A percentile compares a stretch with the other conserved stretches of the same genome.
phyloP scores from a whole-genome alignment of 2,797 vertebrate genomes.

The Pipistrellus nathusii region DNA sequence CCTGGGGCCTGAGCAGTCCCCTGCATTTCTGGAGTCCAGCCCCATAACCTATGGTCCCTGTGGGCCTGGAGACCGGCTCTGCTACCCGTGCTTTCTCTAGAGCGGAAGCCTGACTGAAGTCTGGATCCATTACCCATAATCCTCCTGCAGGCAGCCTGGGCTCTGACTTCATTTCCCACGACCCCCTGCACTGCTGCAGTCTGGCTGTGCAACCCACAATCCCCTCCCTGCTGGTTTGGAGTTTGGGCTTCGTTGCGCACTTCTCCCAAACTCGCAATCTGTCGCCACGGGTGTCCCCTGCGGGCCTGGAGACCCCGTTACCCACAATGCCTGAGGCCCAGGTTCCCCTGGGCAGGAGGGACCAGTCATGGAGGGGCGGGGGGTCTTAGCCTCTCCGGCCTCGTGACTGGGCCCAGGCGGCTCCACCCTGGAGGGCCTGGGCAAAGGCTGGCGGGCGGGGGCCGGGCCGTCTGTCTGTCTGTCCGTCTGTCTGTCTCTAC shows the following conservation, averaged over 20 bases:
- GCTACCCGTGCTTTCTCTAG: not conserved
- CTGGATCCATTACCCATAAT: not conserved
- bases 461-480: slow-evolving; percentile 67
- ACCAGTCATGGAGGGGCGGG: not conserved
- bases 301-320: slow-evolving; percentile 39
- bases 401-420: slow-evolving; percentile 40
- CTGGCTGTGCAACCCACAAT: slow-evolving; percentile 31
- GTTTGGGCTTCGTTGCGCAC: not conserved
- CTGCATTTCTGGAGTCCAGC: slow-evolving; percentile 1
- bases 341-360: not conserved
- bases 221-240: slow-evolving; percentile 14
- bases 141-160: not conserved
- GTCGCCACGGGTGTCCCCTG: not conserved
- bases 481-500: slow-evolving; percentile 91
- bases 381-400: slow-evolving; percentile 48
- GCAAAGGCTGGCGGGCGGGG: slow-evolving; percentile 56
- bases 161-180: not conserved
- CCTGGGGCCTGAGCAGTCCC: not conserved
- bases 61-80: not conserved
- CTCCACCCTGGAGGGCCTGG: slow-evolving; percentile 40
- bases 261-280: slow-evolving; percentile 42
- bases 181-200: not conserved
- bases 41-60: not conserved
- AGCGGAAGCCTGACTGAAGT: not conserved
- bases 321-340: not conserved